A percentile compares a stretch with the other conserved stretches of the same genome.
These are phyloP conservation scores for Eulemur albifrons DNA, from an alignment of 2,797 vertebrate genomes.

Conservation along the genomic window DNA sequence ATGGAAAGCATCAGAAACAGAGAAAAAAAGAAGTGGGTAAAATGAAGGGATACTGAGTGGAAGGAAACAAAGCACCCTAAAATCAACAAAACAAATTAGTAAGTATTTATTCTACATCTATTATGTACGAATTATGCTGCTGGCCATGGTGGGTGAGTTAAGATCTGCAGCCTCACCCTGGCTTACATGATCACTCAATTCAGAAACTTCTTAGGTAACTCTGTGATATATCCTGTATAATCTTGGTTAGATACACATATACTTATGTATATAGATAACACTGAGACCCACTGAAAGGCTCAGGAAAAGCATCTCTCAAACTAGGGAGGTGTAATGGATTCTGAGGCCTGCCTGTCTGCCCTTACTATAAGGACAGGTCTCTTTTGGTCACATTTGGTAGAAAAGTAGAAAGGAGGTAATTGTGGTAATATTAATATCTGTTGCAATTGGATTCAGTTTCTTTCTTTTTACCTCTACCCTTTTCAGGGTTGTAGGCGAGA, in stretches of 20 bases:
- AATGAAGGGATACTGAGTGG: not conserved
- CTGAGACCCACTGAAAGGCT: not conserved
- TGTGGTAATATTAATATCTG: not conserved
- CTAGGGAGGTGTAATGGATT: not conserved
- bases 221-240: not conserved
- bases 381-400: not conserved
- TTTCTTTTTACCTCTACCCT: not conserved
- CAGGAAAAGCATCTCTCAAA: not conserved
- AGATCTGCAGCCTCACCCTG: not conserved
- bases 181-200: not conserved
- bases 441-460: not conserved
- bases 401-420: not conserved
- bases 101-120: not conserved
- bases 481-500: not conserved
- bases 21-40: not conserved
- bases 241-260: not conserved
- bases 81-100: not conserved
- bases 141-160: not conserved
- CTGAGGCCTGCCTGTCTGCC: not conserved
- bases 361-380: not conserved
- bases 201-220: conserved; percentile 32
- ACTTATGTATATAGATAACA: not conserved
- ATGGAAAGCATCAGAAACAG: not conserved
- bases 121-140: not conserved
- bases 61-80: not conserved